Conservation (phyloP, 1,140 invertebrate species). For the Pseudoatta argentina region DNA sequence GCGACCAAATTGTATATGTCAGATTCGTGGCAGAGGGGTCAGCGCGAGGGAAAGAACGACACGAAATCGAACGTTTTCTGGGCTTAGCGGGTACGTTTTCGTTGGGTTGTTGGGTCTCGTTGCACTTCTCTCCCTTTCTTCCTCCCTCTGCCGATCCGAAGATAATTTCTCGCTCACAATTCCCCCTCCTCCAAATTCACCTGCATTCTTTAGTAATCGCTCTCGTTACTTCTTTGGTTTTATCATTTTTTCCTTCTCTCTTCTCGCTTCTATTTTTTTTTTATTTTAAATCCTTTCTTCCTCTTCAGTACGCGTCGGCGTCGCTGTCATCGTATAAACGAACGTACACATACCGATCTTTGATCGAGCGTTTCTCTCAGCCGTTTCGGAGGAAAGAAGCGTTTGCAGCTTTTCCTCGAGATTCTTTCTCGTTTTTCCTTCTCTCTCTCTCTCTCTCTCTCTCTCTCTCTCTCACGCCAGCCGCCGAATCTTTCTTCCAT, state of each 20-base stretch:
- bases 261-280: slow-evolving; percentile 42
- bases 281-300: slow-evolving; percentile 8
- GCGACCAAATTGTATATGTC: slow-evolving; percentile 83
- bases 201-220: background rate
- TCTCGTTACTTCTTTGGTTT: slow-evolving; percentile 23
- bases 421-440: background rate
- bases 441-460: background rate
- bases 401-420: background rate
- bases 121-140: slow-evolving; percentile 36
- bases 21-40: slow-evolving; percentile 85
- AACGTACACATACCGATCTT: slow-evolving; percentile 43
- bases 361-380: slow-evolving; percentile 42
- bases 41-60: slow-evolving; percentile 83
- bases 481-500: slow-evolving; percentile 30
- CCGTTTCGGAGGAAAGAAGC: slow-evolving; percentile 7
- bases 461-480: background rate
- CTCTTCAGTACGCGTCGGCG: slow-evolving; percentile 10
- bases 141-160: background rate
- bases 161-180: slow-evolving; percentile 1
- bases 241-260: slow-evolving; percentile 55
- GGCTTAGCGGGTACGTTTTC: slow-evolving; percentile 82
- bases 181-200: background rate
- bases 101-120: slow-evolving; percentile 47
- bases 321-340: slow-evolving; percentile 44
- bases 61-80: slow-evolving; percentile 80